Evolutionary conservation across 2,797 vertebrate genomes (phyloP), one percentile per base, ranked within the genome.

Genomic region (Pogonophryne albipinna): DNA sequence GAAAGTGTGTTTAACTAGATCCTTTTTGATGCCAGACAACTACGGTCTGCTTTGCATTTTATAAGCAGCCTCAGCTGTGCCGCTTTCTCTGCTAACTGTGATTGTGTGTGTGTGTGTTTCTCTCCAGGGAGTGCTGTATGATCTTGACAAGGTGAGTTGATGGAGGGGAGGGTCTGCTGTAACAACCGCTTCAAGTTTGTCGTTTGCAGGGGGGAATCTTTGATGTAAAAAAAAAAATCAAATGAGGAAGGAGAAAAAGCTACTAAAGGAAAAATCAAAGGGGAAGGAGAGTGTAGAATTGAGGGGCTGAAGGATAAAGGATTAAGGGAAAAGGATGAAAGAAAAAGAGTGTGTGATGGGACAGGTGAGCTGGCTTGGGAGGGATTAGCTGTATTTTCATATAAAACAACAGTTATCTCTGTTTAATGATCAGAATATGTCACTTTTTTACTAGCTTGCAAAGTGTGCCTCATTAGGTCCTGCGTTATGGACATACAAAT

Each of bases 141-240:
- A 99, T 90, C 96, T 99, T 72, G 98, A 99, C 94, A 99, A 99
- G 97, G 98, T 99, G 93, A 60, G 97, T 90, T 84, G 81, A 82
- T 42, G 20, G 69, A 74, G 66, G 41, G 51, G 79, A 47, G 58
- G 64, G 56, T 78, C 11, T 34, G n/a, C 31, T 75, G 51, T 78
- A 72, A 65, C 49, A 66, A 42, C n/a, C 10, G 1, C 38, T 62
- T 38, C 41, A 59, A 12, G 57, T 80, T 79, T 72, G 55, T 10
- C 51, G 62, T 53, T 31, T 56, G 55, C 70, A 3, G 3, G 31
- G 38, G 38, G 57, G 14, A 49, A 45, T 56, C 49, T 85, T 81
- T 84, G 73, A 85, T 78, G 66, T 77, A 9, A 72, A 31, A 49
- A 53, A 53, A 27, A 31, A 69, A 52, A 45, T 15, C 68, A 12